Evolutionary conservation across 2,113 vertebrate genomes (phyloP).

Genomic region (Apteryx owenii): DNA sequence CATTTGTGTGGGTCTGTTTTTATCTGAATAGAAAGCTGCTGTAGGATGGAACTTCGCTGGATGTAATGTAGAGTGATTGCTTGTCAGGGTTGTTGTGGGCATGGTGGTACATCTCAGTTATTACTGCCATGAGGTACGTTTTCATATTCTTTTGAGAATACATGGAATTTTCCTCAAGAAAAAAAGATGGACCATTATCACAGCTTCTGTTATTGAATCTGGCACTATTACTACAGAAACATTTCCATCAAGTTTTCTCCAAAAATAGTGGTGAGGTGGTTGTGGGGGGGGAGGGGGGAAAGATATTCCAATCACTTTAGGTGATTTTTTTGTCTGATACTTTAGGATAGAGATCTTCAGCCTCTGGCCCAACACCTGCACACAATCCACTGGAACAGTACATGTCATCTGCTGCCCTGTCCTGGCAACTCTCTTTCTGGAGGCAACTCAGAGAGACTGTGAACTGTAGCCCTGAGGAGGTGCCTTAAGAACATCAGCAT

Average conservation of each 20-base stretch:
- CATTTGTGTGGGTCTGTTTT: not conserved
- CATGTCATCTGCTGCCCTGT: not conserved
- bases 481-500: not conserved
- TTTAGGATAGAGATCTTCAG: not conserved
- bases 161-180: constrained; percentile 34
- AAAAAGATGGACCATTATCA: not conserved
- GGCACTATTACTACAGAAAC: not conserved
- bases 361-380: not conserved
- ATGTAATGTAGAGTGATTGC: not conserved
- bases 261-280: not conserved
- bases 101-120: not conserved
- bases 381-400: not conserved
- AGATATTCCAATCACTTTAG: not conserved
- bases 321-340: not conserved
- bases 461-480: not conserved
- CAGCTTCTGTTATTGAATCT: constrained; percentile 38
- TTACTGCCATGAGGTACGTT: constrained; percentile 22
- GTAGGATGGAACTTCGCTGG: constrained; percentile 3
- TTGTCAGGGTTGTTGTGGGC: constrained; percentile 14
- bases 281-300: no score
- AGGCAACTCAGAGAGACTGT: not conserved
- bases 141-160: constrained; percentile 22
- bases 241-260: not conserved
- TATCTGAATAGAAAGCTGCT: not conserved
- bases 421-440: not conserved